Base-by-base conservation (phyloP, 2,113 vertebrate species). In the Carettochelys insculpta region DNA sequence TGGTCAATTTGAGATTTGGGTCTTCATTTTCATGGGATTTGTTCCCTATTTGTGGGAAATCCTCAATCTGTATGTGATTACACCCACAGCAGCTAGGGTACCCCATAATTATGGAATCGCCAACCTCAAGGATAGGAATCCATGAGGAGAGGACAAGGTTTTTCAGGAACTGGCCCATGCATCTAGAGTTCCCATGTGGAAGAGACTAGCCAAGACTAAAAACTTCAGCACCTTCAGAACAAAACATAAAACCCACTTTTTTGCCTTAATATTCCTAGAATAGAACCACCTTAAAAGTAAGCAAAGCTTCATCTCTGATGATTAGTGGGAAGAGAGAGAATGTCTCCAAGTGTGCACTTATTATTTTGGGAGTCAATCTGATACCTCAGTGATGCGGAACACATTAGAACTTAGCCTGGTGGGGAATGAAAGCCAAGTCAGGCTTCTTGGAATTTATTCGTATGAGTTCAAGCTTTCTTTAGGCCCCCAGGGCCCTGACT, bases 121-220 rank as follows among this genome's bases (percentile, higher is more conserved):
- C 96, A 92, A 77, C 94, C 88, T 94, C 94, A 92, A 93, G 91
- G 94, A 94, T 93, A 88, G 93, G 91, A 94, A 78, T 92, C 94
- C 94, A 94, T 93, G 95, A 95, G 94, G 92, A 89, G 91, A 91
- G 88, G 96, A 96, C 95, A 96, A 94, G 93, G 94, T 95, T 96
- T 96, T 92, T 93, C 94, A 97, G 94, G 94, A 96, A 92, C 94
- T 96, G 92, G 88, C 85, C 90, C 88, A 75, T 92, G 91, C 93
- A 80, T 80, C 95, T 92, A 88, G 86, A 92, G 94, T 87, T 95
- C 81, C 92, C 95, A 95, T 91, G 94, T 95, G 88, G 92, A 95
- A 95, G 90, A 94, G n/a, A n/a, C n/a, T n/a, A 91, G 95, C 93
- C 91, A 95, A 83, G 94, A 97, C 94, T 96, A 94, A 95, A 96